Evolutionary conservation across 1,140 invertebrate genomes (phyloP).

Genomic region (Caenorhabditis inopinata): DNA sequence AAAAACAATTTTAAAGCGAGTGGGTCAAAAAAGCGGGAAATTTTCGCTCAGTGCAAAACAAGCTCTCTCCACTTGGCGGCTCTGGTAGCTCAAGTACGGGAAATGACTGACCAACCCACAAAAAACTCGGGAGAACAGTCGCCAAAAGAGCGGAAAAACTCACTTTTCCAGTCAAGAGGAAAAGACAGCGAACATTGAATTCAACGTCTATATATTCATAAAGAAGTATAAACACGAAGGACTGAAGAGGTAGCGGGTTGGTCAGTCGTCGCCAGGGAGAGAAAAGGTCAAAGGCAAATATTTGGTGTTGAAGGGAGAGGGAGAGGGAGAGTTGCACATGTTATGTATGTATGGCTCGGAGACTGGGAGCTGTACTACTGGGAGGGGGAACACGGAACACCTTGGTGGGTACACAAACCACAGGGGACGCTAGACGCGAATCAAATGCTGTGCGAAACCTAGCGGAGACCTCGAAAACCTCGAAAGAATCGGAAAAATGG

Average conservation of each 20-base stretch:
- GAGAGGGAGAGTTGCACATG: not conserved
- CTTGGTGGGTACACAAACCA: slow-evolving; percentile 25
- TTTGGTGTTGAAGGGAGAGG: not conserved
- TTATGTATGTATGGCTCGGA: not conserved
- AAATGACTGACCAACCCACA: too few species aligned
- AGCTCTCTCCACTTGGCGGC: too few species aligned
- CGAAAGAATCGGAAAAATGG: too few species aligned
- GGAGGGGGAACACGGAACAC: slow-evolving; percentile 3
- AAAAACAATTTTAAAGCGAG: too few species aligned
- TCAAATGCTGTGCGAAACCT: too few species aligned
- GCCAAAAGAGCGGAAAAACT: not conserved
- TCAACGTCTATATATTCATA: not conserved
- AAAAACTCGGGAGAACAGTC: not conserved
- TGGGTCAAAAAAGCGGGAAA: too few species aligned
- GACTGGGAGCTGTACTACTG: slow-evolving; percentile 4
- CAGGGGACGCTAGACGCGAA: too few species aligned
- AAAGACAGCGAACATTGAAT: not conserved
- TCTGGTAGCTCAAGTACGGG: too few species aligned
- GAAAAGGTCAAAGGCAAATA: slow-evolving; percentile 28
- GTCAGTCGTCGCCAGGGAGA: not conserved
- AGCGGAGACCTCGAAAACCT: too few species aligned
- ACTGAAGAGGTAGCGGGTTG: not conserved
- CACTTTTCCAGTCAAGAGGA: not conserved
- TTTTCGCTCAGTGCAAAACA: too few species aligned
- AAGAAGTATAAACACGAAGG: not conserved